Percentiles rank a stretch among this genome's conserved stretches.
These are phyloP conservation scores for Psittacus erithacus DNA, from an alignment of 2,113 vertebrate genomes.

Conservation along the genomic window DNA sequence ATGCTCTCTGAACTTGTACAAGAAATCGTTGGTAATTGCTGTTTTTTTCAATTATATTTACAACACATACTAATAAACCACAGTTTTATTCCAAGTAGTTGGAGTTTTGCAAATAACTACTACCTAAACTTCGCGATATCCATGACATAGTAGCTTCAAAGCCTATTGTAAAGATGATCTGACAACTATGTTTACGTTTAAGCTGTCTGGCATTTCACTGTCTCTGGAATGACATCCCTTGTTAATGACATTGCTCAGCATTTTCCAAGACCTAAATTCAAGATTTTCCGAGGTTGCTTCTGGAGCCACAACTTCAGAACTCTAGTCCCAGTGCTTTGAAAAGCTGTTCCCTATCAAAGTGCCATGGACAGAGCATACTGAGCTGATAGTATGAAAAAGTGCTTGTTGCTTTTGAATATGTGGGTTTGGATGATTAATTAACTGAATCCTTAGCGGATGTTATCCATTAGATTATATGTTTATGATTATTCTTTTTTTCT, in stretches of 20 bases:
- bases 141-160: neutral
- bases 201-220: neutral
- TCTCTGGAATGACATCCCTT: neutral
- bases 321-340: neutral
- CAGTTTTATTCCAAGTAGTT: neutral
- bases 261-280: neutral
- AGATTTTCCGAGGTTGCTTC: neutral
- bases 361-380: neutral
- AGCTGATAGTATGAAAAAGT: neutral
- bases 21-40: neutral
- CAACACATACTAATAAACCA: neutral
- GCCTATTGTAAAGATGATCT: neutral
- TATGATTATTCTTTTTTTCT: neutral
- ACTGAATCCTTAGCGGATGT: neutral
- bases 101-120: neutral
- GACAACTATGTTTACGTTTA: neutral
- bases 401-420: neutral
- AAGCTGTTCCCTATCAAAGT: neutral
- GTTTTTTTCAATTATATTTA: neutral
- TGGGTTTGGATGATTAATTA: neutral
- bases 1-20: neutral
- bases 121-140: neutral
- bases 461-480: neutral
- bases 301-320: neutral
- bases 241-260: neutral